Conservation (phyloP, 1,140 invertebrate species). For the Laupala kohalensis region DNA sequence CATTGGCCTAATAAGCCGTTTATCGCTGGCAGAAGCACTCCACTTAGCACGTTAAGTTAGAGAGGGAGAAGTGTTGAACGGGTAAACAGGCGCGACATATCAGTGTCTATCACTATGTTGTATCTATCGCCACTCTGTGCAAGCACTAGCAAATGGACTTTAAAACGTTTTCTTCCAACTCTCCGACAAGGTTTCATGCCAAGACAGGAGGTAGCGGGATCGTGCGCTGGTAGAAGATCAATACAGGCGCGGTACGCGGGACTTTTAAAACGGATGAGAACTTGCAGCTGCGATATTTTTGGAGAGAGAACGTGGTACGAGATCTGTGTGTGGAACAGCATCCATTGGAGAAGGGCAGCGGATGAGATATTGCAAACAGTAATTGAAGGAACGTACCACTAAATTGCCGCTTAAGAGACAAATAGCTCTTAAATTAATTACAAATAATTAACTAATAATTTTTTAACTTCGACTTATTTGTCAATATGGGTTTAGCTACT, state of each 20-base stretch:
- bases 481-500: too few species aligned
- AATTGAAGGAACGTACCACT: too few species aligned
- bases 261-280: not conserved
- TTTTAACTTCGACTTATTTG: too few species aligned
- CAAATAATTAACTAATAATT: too few species aligned
- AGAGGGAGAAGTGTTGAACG: not conserved
- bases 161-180: not conserved
- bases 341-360: too few species aligned
- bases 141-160: not conserved
- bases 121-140: not conserved
- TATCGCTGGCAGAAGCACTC: not conserved
- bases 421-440: too few species aligned
- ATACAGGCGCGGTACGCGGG: not conserved
- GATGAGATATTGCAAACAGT: too few species aligned
- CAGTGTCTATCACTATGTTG: not conserved
- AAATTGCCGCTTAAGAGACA: too few species aligned
- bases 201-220: not conserved
- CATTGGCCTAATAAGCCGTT: not conserved
- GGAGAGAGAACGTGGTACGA: too few species aligned
- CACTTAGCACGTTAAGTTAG: not conserved
- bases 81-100: not conserved
- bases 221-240: not conserved
- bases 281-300: too few species aligned
- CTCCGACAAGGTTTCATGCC: not conserved
- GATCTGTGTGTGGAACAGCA: not conserved